Evolutionary conservation across 2,113 vertebrate species (phyloP).

Genomic region (Neogale vison): DNA sequence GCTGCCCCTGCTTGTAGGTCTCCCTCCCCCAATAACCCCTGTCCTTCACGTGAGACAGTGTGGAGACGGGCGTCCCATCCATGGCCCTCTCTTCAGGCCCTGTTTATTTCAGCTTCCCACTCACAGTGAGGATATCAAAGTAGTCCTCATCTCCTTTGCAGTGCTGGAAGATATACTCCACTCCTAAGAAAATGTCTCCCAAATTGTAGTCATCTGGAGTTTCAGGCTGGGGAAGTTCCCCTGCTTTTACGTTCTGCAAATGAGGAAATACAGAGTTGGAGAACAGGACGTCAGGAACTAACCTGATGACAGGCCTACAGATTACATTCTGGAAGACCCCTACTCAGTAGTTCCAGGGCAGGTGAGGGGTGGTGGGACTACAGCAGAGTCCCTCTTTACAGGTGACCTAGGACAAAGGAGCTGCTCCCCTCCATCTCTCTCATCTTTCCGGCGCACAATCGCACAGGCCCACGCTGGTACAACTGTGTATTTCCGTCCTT

Average conservation of each 20-base stretch:
- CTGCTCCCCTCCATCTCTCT: not conserved
- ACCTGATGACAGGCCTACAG: not conserved
- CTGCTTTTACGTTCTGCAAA: conserved; percentile 87
- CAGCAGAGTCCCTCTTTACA: not conserved
- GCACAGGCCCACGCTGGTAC: not conserved
- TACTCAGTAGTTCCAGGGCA: not conserved
- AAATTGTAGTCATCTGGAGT: conserved; percentile 90
- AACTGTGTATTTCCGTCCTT: not conserved
- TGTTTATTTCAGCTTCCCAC: conserved; percentile 10
- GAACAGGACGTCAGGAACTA: not conserved
- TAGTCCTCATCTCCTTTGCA: conserved; percentile 86
- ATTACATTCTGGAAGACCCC: not conserved
- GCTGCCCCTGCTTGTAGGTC: not conserved
- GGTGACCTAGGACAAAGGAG: not conserved
- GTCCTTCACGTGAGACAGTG: not conserved
- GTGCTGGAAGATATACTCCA: conserved; percentile 91
- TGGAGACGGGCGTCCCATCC: fast-evolving
- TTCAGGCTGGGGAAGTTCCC: conserved; percentile 86
- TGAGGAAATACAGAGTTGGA: not conserved
- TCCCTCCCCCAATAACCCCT: not conserved
- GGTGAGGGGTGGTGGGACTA: no score
- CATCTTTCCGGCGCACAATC: not conserved
- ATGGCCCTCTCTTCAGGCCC: not conserved
- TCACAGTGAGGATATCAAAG: conserved; percentile 87
- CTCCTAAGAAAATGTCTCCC: conserved; percentile 94